phyloP scores from a whole-genome alignment of 2,113 vertebrate species.

The Pionites leucogaster region DNA sequence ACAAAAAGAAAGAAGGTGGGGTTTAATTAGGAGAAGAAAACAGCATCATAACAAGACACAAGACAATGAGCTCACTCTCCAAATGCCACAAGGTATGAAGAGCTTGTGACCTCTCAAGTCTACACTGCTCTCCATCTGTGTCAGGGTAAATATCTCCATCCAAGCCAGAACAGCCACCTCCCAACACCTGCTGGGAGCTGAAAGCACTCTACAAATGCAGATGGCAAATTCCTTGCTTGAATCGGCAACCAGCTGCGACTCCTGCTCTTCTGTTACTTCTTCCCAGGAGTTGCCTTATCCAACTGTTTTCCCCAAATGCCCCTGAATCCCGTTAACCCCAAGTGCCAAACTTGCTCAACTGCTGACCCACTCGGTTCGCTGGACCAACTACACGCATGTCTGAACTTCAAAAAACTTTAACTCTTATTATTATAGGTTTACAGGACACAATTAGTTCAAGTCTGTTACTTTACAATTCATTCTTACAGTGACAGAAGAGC shows the following conservation, averaged over 20 bases:
- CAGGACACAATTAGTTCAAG: conserved; percentile 52
- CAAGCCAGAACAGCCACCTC: background rate
- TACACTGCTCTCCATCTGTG: background rate
- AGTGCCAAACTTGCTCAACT: background rate
- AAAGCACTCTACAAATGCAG: background rate
- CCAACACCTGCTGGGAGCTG: background rate
- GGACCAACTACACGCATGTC: background rate
- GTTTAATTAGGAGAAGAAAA: background rate
- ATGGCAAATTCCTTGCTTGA: background rate
- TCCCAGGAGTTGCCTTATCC: background rate
- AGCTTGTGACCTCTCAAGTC: background rate
- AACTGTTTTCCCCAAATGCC: background rate
- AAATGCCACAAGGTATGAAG: background rate
- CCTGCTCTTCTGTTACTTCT: background rate
- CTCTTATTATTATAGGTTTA: conserved; percentile 27
- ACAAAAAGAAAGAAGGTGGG: background rate
- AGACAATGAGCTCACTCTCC: background rate
- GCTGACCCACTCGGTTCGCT: background rate
- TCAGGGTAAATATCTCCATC: background rate
- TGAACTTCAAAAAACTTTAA: conserved; percentile 29
- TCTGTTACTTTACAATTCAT: conserved; percentile 20
- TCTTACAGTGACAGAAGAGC: conserved; percentile 14
- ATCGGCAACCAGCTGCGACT: background rate
- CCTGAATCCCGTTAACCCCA: background rate
- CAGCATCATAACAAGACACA: background rate